Conservation (phyloP, 2,888 invertebrate genomes). For the Leistus spinibarbis region DNA sequence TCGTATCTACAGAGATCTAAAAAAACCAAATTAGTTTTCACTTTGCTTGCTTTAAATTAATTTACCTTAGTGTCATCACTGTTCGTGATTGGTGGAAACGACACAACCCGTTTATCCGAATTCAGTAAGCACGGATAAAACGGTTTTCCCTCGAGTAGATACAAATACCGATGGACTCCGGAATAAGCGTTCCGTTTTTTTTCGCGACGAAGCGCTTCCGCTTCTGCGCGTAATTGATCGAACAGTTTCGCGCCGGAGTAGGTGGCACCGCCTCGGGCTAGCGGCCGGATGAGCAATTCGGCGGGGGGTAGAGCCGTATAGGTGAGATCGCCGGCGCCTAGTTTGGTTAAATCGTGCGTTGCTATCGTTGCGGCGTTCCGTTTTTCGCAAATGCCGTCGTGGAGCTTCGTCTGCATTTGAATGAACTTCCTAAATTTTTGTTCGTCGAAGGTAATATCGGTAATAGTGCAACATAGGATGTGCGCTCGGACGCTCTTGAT, state of each 20-base stretch:
- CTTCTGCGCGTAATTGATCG: constrained; percentile 72
- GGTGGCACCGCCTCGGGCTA: constrained; percentile 58
- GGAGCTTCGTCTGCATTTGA: constrained; percentile 77
- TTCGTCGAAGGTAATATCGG: constrained; percentile 67
- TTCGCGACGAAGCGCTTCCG: constrained; percentile 79
- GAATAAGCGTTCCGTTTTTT: constrained; percentile 83
- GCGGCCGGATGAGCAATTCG: constrained; percentile 69
- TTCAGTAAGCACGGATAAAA: constrained; percentile 76
- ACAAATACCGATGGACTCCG: constrained; percentile 83
- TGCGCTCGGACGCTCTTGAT: constrained; percentile 70
- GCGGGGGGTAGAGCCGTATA: constrained; percentile 67
- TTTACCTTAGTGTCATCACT: constrained; percentile 77
- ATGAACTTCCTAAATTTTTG: constrained; percentile 77
- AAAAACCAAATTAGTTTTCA: constrained; percentile 46
- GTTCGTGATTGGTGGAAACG: constrained; percentile 87
- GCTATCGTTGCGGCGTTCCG: constrained; percentile 80
- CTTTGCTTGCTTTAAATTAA: not conserved
- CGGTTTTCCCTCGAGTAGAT: constrained; percentile 75
- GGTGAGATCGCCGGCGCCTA: constrained; percentile 62
- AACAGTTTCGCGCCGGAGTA: constrained; percentile 72
- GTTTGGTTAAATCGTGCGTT: constrained; percentile 76
- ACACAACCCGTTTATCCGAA: constrained; percentile 70
- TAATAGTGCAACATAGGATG: constrained; percentile 75
- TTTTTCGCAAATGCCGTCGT: constrained; percentile 78
- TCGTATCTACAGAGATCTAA: constrained; percentile 71